Evolutionary conservation across 2,113 vertebrate genomes (phyloP), one percentile per base, ranked within the genome.

Genomic region (Toxostoma redivivum): DNA sequence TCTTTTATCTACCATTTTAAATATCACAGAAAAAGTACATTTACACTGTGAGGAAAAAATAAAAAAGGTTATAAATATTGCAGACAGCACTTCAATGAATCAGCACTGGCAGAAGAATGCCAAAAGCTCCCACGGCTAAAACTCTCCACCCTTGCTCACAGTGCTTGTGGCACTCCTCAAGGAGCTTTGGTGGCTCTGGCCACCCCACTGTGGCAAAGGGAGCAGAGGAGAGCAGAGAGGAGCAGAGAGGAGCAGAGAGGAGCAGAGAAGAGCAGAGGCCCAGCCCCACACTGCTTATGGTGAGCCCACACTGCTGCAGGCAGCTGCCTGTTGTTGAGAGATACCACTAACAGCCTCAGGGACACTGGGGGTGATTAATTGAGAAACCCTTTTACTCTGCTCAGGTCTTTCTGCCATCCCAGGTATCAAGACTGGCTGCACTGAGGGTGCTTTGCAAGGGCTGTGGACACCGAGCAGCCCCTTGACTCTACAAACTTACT

Each of bases 301-400:
- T 48, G 56, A 23, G 14, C 15, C 5, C 1, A 3, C 13, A 50
- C 35, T 62, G 8, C 38, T 38, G 17, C 33, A 83, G 61, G 11
- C 51, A 88, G 70, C 40, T 69, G 30, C 20, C 33, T 38, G 7
- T 15, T 69, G 13, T 61, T 4, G 0, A 48, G 7, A 25, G 25
- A 33, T 40, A 72, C 40, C 25, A 18, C 15, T 47, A 1, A 1
- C 12, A 69, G 12, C 15, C 9, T 3, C 2, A 3, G 7, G 30
- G 18, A 47, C 18, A 18, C 5, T 0, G 0, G 0, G 3, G 2
- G 5, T 14, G 15, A 42, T 54, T 30, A 37, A 27, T 1, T 40
- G 27, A 72, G 56, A 44, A 73, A 38, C 5, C 6, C 8, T 7
- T 14, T 44, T n/a, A 10, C 3, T 11, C 44, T 51, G 23, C 25